A percentile compares a stretch with the other conserved stretches of the same genome.
phyloP scores from a whole-genome alignment of 2,888 invertebrate species.

The Mesorhabditis spiculigera region DNA sequence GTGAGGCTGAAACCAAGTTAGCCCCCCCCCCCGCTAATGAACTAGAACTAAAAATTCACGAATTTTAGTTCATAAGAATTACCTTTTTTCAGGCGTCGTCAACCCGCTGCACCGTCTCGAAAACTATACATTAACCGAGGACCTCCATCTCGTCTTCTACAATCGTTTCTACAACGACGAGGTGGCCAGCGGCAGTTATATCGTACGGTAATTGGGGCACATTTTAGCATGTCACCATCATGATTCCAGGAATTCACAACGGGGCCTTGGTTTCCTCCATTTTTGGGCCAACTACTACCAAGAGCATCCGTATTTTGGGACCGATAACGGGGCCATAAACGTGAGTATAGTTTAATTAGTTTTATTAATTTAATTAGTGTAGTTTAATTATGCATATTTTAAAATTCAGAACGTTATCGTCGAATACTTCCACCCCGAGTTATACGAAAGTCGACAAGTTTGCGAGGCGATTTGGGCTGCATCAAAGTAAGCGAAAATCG shows the following conservation, averaged over 20 bases:
- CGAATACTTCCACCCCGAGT: neutral
- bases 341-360: neutral
- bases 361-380: neutral
- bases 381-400: neutral
- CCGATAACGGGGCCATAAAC: neutral
- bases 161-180: neutral
- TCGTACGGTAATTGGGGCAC: neutral
- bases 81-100: no score
- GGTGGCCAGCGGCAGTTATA: neutral
- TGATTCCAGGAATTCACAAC: neutral
- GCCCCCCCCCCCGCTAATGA: no score
- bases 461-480: no score
- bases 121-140: neutral
- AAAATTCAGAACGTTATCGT: neutral
- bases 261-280: neutral
- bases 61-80: no score
- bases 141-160: constrained; percentile 3
- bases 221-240: neutral
- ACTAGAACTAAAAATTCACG: no score
- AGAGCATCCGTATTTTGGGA: neutral
- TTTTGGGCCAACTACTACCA: neutral
- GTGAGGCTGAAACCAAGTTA: no score
- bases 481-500: no score
- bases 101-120: neutral
- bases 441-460: no score